Percentiles rank a stretch among this genome's conserved stretches.
These are phyloP conservation scores for Sarcophaga subvicina DNA, from an alignment of 2,888 invertebrate species.

Conservation along the genomic window DNA sequence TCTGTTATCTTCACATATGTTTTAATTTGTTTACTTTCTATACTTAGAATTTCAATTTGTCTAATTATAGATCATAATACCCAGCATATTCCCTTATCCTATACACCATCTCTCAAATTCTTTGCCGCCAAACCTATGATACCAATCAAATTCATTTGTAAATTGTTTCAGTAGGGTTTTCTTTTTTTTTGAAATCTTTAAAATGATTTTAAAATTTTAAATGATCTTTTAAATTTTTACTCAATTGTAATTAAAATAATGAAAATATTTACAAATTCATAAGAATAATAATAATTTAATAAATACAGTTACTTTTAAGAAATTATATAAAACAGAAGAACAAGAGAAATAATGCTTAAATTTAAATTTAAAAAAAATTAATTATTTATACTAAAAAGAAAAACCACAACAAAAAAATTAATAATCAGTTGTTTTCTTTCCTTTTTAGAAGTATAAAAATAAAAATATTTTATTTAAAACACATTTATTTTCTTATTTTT, in stretches of 20 bases:
- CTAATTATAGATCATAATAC: too few species aligned
- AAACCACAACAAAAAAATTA: neutral
- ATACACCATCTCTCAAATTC: too few species aligned
- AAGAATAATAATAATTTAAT: neutral
- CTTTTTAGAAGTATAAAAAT: neutral
- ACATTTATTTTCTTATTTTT: slow-evolving; percentile 35
- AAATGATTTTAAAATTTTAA: too few species aligned
- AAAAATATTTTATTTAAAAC: neutral
- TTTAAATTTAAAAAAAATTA: neutral
- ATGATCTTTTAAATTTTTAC: slow-evolving; percentile 19
- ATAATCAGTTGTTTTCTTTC: neutral
- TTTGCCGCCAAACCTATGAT: too few species aligned
- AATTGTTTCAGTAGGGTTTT: slow-evolving; percentile 5
- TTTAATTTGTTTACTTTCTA: too few species aligned
- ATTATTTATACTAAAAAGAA: neutral
- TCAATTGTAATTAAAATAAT: slow-evolving; percentile 34
- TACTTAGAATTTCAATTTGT: too few species aligned
- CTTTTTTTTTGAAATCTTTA: slow-evolving; percentile 10
- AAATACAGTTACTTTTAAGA: slow-evolving; percentile 29
- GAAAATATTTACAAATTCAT: neutral
- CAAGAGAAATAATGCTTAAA: neutral
- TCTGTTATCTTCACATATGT: too few species aligned
- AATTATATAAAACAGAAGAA: neutral
- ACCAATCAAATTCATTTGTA: too few species aligned
- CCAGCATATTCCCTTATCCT: too few species aligned